A percentile compares a stretch with the other conserved stretches of the same genome.
phyloP scores from a whole-genome alignment of 2,113 vertebrate species.

The Eupsittula cactorum region DNA sequence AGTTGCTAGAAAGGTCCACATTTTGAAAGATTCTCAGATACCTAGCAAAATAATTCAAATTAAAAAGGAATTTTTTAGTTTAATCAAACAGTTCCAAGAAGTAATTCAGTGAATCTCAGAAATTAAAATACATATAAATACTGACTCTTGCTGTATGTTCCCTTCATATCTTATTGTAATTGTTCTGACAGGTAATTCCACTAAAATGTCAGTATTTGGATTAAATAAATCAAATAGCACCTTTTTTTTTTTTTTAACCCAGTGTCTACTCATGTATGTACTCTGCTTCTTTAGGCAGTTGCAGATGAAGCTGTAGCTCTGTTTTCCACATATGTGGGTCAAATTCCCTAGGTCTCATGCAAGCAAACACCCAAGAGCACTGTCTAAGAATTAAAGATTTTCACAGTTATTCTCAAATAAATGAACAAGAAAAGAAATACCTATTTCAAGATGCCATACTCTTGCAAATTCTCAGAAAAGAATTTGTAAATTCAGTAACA shows the following conservation, averaged over 20 bases:
- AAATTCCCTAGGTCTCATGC: neutral
- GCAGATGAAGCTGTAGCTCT: neutral
- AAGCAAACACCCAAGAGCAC: neutral
- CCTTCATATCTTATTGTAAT: neutral
- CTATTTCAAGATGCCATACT: neutral
- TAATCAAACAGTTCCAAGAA: neutral
- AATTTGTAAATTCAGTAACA: neutral
- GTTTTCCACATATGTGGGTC: neutral
- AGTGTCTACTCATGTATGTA: neutral
- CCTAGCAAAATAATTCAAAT: slow-evolving; percentile 70
- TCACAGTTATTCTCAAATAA: neutral
- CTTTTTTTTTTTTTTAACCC: neutral
- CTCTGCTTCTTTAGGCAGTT: neutral
- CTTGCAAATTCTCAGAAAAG: neutral
- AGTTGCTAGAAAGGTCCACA: slow-evolving; percentile 97
- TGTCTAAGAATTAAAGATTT: neutral
- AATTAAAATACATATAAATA: neutral
- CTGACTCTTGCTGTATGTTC: neutral
- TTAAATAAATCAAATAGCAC: neutral
- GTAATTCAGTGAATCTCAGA: neutral
- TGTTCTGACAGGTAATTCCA: neutral
- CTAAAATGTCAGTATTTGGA: neutral
- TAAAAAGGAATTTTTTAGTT: neutral
- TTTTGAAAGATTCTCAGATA: slow-evolving; percentile 98
- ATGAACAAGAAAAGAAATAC: neutral